phyloP scores from a whole-genome alignment of 2,797 vertebrate genomes.

The Acrossocheilus fasciatus region DNA sequence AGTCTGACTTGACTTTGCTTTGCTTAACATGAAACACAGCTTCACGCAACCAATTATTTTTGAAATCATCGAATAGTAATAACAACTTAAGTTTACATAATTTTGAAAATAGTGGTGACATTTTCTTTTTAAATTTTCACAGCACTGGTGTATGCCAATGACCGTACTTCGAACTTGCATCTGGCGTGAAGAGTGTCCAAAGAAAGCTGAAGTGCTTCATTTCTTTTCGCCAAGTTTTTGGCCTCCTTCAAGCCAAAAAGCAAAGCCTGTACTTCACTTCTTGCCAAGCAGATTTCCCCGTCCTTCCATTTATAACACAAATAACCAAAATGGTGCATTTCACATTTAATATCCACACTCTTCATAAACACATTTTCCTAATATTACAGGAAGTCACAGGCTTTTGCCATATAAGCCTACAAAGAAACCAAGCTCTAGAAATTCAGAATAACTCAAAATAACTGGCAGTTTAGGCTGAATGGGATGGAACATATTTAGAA shows the following conservation, averaged over 20 bases:
- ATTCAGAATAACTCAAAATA: neutral
- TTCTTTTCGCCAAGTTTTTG: slow-evolving; percentile 56
- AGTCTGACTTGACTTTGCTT: neutral
- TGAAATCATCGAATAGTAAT: neutral
- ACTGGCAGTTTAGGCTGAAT: neutral
- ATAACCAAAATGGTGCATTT: slow-evolving; percentile 23
- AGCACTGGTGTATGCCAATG: slow-evolving; percentile 77
- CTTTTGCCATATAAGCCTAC: neutral
- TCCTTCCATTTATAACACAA: slow-evolving; percentile 36
- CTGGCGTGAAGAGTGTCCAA: slow-evolving; percentile 78
- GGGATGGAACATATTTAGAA: neutral
- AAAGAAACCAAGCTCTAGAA: neutral
- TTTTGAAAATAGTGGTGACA: neutral
- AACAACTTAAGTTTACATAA: neutral
- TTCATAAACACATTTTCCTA: neutral
- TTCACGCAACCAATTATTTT: neutral
- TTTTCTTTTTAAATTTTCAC: slow-evolving; percentile 49
- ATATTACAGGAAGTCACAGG: neutral
- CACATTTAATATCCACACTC: neutral
- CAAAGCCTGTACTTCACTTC: slow-evolving; percentile 44
- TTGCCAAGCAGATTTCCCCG: slow-evolving; percentile 55
- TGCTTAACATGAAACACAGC: neutral
- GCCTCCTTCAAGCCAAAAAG: slow-evolving; percentile 37
- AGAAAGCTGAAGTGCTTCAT: slow-evolving; percentile 71
- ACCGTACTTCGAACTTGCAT: slow-evolving; percentile 86